These are phyloP conservation scores for Centropristis striata DNA, from an alignment of 2,113 vertebrate genomes.

Conservation along the genomic window DNA sequence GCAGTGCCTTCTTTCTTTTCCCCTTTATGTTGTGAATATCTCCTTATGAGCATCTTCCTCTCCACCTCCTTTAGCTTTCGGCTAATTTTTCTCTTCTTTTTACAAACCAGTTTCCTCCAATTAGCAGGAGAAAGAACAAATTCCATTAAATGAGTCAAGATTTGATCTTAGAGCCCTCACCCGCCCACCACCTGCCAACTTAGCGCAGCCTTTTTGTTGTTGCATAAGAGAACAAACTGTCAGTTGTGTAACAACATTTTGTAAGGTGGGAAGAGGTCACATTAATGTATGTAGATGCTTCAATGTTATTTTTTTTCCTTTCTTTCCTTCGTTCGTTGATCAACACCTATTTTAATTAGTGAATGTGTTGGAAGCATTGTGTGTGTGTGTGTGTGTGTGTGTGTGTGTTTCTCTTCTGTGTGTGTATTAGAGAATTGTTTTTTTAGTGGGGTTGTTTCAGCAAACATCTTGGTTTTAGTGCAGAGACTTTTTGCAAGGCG, in stretches of 20 bases:
- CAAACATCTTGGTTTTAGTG: background rate
- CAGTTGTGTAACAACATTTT: slow-evolving; percentile 5
- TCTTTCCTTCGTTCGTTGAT: background rate
- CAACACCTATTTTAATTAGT: slow-evolving; percentile 8
- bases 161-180: slow-evolving; percentile 46
- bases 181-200: background rate
- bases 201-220: background rate
- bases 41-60: background rate
- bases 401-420: background rate
- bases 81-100: slow-evolving; percentile 27
- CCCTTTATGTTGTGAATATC: background rate
- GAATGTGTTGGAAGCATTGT: background rate
- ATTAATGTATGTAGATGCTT: background rate
- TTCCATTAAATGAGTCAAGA: slow-evolving; percentile 56
- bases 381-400: background rate
- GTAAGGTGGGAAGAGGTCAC: background rate
- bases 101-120: slow-evolving; percentile 32
- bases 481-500: background rate
- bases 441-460: background rate
- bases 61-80: slow-evolving; percentile 7
- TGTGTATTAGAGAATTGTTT: background rate
- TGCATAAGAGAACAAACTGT: slow-evolving; percentile 24
- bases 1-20: background rate
- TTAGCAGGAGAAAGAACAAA: slow-evolving; percentile 33
- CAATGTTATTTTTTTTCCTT: background rate